A percentile compares a stretch with the other conserved stretches of the same genome.
Evolutionary conservation across 2,797 vertebrate genomes (phyloP).

Genomic region (Xyrichtys novacula): DNA sequence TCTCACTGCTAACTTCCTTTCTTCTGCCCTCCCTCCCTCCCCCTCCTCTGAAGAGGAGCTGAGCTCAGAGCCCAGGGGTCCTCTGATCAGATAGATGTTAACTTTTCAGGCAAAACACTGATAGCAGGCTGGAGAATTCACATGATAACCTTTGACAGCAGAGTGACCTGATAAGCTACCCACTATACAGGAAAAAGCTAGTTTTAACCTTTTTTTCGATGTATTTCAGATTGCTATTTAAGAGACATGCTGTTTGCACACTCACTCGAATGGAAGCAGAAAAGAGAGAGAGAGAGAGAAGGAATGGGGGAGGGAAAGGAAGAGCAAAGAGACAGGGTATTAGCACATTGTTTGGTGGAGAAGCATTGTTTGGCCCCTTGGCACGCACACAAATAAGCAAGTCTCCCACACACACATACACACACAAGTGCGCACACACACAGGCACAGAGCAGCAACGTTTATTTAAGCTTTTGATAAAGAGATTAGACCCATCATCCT

Average conservation of each 20-base stretch:
- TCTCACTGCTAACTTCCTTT: slow-evolving; percentile 27
- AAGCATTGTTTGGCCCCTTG: slow-evolving; percentile 68
- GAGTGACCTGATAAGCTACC: slow-evolving; percentile 9
- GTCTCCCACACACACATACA: slow-evolving; percentile 44
- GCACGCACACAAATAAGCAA: slow-evolving; percentile 58
- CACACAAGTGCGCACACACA: slow-evolving; percentile 52
- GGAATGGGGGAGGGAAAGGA: slow-evolving; percentile 31
- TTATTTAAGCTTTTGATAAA: slow-evolving; percentile 88
- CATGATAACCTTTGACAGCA: slow-evolving; percentile 51
- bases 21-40: slow-evolving; percentile 21
- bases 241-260: not conserved
- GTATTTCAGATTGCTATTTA: not conserved
- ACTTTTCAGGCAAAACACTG: slow-evolving; percentile 62
- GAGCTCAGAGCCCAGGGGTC: slow-evolving; percentile 63
- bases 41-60: slow-evolving; percentile 49
- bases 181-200: not conserved
- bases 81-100: slow-evolving; percentile 66
- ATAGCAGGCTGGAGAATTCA: slow-evolving; percentile 58
- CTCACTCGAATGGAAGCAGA: slow-evolving; percentile 8
- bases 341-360: slow-evolving; percentile 74
- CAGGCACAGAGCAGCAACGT: slow-evolving; percentile 60
- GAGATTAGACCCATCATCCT: slow-evolving; percentile 84
- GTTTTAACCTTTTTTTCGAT: slow-evolving; percentile 5
- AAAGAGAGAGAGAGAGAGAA: slow-evolving; percentile 15
- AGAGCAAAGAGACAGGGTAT: slow-evolving; percentile 68